These are phyloP conservation scores for Acanthacorydalis orientalis DNA, from an alignment of 2,888 invertebrate species.

Conservation along the genomic window DNA sequence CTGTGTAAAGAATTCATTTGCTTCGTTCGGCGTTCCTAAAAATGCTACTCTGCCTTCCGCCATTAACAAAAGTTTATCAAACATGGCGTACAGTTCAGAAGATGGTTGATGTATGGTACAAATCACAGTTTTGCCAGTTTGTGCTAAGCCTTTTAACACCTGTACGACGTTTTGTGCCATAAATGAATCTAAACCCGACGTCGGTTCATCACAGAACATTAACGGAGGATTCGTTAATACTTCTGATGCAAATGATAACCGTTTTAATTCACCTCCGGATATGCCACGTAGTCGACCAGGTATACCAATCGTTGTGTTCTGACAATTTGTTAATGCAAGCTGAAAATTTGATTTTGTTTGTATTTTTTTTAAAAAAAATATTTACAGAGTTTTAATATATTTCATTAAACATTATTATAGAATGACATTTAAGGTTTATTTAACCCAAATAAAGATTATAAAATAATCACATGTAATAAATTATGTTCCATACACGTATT, in stretches of 20 bases:
- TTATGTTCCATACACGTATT: no score
- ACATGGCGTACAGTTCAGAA: constrained; percentile 77
- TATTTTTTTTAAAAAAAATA: no score
- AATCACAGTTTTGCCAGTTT: constrained; percentile 75
- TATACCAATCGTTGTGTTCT: constrained; percentile 78
- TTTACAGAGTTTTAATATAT: no score
- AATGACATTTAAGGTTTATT: no score
- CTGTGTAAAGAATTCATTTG: constrained; percentile 65
- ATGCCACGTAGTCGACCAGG: constrained; percentile 79
- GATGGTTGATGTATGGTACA: constrained; percentile 94
- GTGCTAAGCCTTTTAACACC: constrained; percentile 51
- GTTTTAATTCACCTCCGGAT: constrained; percentile 91
- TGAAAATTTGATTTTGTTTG: constrained; percentile 24
- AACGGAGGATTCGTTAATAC: constrained; percentile 87
- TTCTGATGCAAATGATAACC: constrained; percentile 93
- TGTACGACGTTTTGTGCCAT: constrained; percentile 91
- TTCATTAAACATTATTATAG: no score
- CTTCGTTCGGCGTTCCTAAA: constrained; percentile 64
- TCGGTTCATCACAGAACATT: constrained; percentile 95
- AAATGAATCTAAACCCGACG: constrained; percentile 89
- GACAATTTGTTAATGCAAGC: constrained; percentile 77
- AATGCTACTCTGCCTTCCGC: constrained; percentile 85
- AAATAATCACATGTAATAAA: no score
- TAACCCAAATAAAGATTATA: no score
- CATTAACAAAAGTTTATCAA: constrained; percentile 77